phyloP scores from a whole-genome alignment of 2,888 invertebrate species.

The Junonia oenone region DNA sequence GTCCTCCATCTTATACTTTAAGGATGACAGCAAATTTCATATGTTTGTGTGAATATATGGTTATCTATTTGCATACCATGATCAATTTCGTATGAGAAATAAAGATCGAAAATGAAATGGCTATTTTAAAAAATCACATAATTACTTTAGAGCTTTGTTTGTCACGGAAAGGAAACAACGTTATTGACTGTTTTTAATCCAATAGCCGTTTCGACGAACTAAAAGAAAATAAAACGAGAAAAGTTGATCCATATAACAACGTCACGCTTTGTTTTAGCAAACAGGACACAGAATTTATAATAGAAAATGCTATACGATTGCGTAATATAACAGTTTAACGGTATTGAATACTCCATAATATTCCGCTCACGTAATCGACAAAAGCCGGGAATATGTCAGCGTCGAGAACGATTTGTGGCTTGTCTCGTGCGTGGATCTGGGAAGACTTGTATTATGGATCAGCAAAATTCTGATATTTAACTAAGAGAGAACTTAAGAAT shows the following conservation, averaged over 20 bases:
- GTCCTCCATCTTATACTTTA: slow-evolving; percentile 9
- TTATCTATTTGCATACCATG: not conserved
- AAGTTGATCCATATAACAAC: not conserved
- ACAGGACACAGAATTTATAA: slow-evolving; percentile 10
- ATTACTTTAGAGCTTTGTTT: slow-evolving; percentile 3
- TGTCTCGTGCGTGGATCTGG: slow-evolving; percentile 27
- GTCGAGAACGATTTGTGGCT: slow-evolving; percentile 31
- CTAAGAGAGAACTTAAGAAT: slow-evolving; percentile 17
- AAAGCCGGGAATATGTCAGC: slow-evolving; percentile 29
- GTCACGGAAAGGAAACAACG: not conserved
- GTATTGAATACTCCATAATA: slow-evolving; percentile 26
- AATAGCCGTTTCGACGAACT: not conserved
- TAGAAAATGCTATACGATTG: slow-evolving; percentile 20
- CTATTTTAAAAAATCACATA: not conserved
- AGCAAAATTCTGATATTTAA: slow-evolving; percentile 25
- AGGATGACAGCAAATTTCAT: slow-evolving; percentile 7
- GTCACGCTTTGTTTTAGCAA: not conserved
- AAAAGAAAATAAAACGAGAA: not conserved
- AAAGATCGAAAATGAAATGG: not conserved
- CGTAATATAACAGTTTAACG: slow-evolving; percentile 24
- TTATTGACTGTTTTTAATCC: slow-evolving; percentile 1
- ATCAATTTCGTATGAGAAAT: not conserved
- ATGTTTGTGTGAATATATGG: not conserved
- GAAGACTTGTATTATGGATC: slow-evolving; percentile 22
- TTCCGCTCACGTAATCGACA: slow-evolving; percentile 30